Evolutionary conservation across 1,140 invertebrate genomes (phyloP), one percentile per base, ranked within the genome.

Genomic region (Ylistrum balloti): DNA sequence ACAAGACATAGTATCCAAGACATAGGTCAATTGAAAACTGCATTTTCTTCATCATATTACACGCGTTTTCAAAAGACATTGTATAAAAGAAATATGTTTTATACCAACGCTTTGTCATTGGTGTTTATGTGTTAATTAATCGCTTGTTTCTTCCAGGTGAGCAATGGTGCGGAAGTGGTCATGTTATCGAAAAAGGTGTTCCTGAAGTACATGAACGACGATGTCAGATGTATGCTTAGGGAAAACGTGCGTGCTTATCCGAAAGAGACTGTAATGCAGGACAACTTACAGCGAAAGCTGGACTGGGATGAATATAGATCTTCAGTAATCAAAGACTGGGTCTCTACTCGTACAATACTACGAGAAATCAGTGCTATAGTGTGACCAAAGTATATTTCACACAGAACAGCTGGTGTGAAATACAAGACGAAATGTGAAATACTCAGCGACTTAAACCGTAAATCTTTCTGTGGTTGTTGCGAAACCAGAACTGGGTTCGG

Each of bases 111-210:
- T n/a, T n/a, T n/a, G n/a, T n/a, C n/a, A n/a, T n/a, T n/a, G n/a
- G n/a, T n/a, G n/a, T n/a, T n/a, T n/a, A n/a, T n/a, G n/a, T n/a
- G n/a, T n/a, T n/a, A n/a, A n/a, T n/a, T n/a, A n/a, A n/a, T n/a
- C n/a, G n/a, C 48, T 48, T 34, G 28, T 17, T 56, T 20, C 92
- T 88, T 88, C 0, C 85, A 93, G 94, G 95, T 95, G 13, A 95
- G 95, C 74, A 89, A 93, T 85, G 95, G 95, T 34, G 94, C 94
- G 11, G 95, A 95, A 87, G 92, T 95, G 15, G 90, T 95, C 0
- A 91, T 95, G 90, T 87, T 95, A 3, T 93, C 93, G 10, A 95
- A 95, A 88, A 93, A 93, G 87, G 92, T 95, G 33, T 95, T 95
- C 86, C 38, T 94, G 13, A 94, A 94, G 45, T 92, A 95, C 86